Evolutionary conservation across 2,888 invertebrate genomes (phyloP).

Genomic region (Panzeria rudis): DNA sequence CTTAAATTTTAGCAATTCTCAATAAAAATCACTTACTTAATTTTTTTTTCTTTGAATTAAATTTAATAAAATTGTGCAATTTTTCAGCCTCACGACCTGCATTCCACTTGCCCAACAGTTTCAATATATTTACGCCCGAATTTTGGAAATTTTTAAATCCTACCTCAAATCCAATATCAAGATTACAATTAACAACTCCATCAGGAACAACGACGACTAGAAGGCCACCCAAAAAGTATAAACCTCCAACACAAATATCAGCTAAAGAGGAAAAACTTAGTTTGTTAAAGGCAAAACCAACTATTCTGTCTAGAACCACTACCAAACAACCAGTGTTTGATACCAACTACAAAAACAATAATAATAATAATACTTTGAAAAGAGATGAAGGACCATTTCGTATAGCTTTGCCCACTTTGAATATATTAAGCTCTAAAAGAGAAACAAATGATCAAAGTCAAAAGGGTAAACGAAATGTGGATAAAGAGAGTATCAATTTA

Average conservation of each 20-base stretch:
- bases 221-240: conserved; percentile 75
- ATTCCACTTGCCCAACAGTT: conserved; percentile 70
- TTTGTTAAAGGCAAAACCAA: conserved; percentile 61
- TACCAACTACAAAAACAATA: background rate
- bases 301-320: conserved; percentile 25
- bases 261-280: conserved; percentile 69
- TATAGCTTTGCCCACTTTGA: conserved; percentile 79
- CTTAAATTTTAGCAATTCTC: too few species aligned
- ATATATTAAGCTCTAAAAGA: conserved; percentile 69
- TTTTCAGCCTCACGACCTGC: conserved; percentile 64
- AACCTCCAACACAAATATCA: conserved; percentile 52
- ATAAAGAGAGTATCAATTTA: conserved; percentile 74
- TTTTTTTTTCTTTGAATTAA: too few species aligned
- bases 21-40: too few species aligned
- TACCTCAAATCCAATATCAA: conserved; percentile 56
- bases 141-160: conserved; percentile 79
- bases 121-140: conserved; percentile 77
- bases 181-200: conserved; percentile 28
- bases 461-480: conserved; percentile 82
- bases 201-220: conserved; percentile 55
- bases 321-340: conserved; percentile 16
- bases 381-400: conserved; percentile 79
- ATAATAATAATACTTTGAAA: conserved; percentile 9
- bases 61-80: background rate
- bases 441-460: conserved; percentile 66